A percentile compares a stretch with the other conserved stretches of the same genome.
Conservation (phyloP, 2,113 vertebrate species). For the Psephotus haematonotus region DNA sequence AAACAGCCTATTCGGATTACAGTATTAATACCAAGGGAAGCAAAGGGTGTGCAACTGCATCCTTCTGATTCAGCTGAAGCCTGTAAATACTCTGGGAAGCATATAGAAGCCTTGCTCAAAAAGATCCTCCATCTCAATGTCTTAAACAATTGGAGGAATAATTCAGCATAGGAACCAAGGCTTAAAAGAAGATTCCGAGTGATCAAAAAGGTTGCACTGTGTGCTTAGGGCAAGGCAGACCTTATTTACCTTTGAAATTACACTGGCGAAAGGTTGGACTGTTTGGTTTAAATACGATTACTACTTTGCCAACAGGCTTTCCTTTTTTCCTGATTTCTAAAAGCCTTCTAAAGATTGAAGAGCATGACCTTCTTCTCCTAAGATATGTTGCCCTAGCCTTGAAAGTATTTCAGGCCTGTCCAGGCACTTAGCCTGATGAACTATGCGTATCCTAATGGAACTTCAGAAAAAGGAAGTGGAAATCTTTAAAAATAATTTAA, state of each 20-base stretch:
- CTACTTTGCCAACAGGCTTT: neutral
- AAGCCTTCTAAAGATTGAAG: neutral
- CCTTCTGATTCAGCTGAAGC: neutral
- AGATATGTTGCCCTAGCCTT: neutral
- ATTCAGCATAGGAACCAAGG: neutral
- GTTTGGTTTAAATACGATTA: neutral
- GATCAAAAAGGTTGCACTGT: neutral
- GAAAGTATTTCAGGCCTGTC: neutral
- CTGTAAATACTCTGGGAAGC: neutral
- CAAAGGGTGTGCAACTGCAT: neutral
- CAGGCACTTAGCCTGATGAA: neutral
- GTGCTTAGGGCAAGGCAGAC: neutral
- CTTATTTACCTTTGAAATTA: neutral
- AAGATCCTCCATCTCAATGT: neutral
- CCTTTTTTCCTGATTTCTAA: neutral
- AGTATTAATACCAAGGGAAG: neutral
- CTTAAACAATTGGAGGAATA: neutral
- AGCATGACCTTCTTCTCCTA: neutral
- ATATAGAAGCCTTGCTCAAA: neutral
- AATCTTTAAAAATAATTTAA: neutral
- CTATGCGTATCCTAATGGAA: neutral
- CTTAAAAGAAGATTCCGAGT: neutral
- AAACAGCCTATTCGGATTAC: neutral
- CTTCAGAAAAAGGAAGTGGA: neutral
- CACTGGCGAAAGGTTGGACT: neutral